phyloP scores from a whole-genome alignment of 2,888 invertebrate genomes.

The Scelioninae gen. 1 region DNA sequence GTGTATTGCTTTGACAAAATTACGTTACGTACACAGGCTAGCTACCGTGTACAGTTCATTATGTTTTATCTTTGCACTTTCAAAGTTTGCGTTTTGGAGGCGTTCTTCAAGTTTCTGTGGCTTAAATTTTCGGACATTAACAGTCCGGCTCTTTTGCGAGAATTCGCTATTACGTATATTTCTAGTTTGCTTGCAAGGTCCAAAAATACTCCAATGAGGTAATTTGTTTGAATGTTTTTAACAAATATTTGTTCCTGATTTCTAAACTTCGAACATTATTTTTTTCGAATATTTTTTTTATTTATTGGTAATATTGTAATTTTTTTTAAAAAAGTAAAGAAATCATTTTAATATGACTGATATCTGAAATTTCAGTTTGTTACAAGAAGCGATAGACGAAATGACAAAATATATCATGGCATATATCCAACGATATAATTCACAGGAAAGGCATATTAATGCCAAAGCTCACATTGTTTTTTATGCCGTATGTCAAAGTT shows the following conservation, averaged over 20 bases:
- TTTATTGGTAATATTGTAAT: too few relatives aligned
- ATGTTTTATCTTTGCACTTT: slow-evolving; percentile 90
- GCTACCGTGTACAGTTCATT: slow-evolving; percentile 91
- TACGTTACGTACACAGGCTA: slow-evolving; percentile 93
- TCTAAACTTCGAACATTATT: background rate
- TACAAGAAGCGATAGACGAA: slow-evolving; percentile 87
- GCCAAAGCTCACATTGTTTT: slow-evolving; percentile 93
- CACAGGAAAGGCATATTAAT: slow-evolving; percentile 86
- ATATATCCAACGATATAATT: slow-evolving; percentile 90
- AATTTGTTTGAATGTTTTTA: slow-evolving; percentile 77
- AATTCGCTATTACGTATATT: slow-evolving; percentile 90
- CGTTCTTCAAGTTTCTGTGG: slow-evolving; percentile 90
- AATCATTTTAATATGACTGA: too few relatives aligned
- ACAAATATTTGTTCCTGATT: background rate
- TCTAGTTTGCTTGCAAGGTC: slow-evolving; percentile 90
- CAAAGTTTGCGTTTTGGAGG: slow-evolving; percentile 86
- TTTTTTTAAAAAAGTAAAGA: too few relatives aligned
- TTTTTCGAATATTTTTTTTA: background rate
- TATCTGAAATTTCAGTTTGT: slow-evolving; percentile 85
- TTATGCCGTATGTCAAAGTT: slow-evolving; percentile 95
- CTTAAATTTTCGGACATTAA: slow-evolving; percentile 89
- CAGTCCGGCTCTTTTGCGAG: slow-evolving; percentile 87
- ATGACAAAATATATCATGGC: slow-evolving; percentile 93
- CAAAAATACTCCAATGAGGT: slow-evolving; percentile 87
- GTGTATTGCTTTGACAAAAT: slow-evolving; percentile 91